Evolutionary conservation across 2,888 invertebrate species (phyloP).

Genomic region (Volucella inflata): DNA sequence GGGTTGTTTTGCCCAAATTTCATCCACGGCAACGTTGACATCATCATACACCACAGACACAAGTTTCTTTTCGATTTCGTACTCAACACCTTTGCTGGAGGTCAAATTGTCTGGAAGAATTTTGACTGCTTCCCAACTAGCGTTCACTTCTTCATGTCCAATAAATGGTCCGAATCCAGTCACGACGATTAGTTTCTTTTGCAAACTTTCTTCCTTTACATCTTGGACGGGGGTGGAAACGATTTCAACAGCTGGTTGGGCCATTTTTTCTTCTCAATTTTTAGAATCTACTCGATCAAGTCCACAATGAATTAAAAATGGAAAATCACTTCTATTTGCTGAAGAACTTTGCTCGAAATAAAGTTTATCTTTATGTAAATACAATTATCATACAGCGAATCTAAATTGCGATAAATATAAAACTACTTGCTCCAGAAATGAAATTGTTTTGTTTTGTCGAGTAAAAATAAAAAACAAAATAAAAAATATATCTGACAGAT

Average conservation of each 20-base stretch:
- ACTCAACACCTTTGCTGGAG: conserved; percentile 81
- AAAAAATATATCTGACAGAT: conserved; percentile 3
- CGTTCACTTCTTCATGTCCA: conserved; percentile 87
- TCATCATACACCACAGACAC: conserved; percentile 88
- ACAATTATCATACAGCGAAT: conserved; percentile 1
- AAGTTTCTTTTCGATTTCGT: conserved; percentile 85
- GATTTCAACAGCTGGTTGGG: conserved; percentile 42
- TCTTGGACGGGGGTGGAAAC: conserved; percentile 1
- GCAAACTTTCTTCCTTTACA: neutral
- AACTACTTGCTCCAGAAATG: conserved; percentile 24
- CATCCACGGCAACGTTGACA: conserved; percentile 86
- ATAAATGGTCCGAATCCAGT: conserved; percentile 92
- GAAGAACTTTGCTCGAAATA: neutral
- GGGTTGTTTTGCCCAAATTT: conserved; percentile 88
- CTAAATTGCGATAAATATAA: neutral
- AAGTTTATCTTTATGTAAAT: conserved; percentile 5
- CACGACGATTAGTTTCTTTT: conserved; percentile 82
- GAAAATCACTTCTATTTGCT: conserved; percentile 4
- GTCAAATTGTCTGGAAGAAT: conserved; percentile 83
- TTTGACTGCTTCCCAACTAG: conserved; percentile 91
- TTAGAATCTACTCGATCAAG: neutral
- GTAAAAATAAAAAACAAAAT: neutral
- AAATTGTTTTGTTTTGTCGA: conserved; percentile 28
- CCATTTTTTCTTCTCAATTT: conserved; percentile 12
- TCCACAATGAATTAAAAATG: conserved; percentile 9